Evolutionary conservation across 1,140 invertebrate species (phyloP).

Genomic region (Drosophila pseudoobscura): DNA sequence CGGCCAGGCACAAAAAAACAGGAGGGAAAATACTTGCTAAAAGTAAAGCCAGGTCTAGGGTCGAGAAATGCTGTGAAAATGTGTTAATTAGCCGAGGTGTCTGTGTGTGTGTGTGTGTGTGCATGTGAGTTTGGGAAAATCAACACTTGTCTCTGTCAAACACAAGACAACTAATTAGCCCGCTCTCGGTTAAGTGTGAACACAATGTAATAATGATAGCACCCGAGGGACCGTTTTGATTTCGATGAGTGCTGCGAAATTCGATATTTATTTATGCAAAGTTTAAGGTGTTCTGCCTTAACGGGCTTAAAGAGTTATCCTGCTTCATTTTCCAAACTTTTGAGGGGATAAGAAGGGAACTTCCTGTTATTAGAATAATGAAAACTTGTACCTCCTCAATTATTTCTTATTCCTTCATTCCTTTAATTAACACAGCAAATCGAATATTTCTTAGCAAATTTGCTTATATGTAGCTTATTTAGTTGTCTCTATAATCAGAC

Average conservation of each 20-base stretch:
- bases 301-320: no score
- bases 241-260: background rate
- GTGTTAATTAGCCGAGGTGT: constrained; percentile 61
- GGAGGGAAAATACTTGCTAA: constrained; percentile 30
- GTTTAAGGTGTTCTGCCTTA: background rate
- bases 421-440: no score
- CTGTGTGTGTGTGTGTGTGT: constrained; percentile 4
- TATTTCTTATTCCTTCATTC: no score
- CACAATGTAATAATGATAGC: constrained; percentile 24
- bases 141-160: constrained; percentile 53
- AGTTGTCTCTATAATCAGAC: background rate
- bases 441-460: no score
- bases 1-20: constrained; percentile 8
- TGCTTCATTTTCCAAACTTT: no score
- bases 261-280: constrained; percentile 5
- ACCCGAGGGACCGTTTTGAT: background rate
- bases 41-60: no score
- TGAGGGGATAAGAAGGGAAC: no score
- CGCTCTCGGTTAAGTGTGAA: constrained; percentile 30
- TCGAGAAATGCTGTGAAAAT: constrained; percentile 37
- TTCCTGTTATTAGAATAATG: no score
- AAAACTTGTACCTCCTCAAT: no score
- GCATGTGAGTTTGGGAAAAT: constrained; percentile 56
- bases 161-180: constrained; percentile 35
- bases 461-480: no score